phyloP scores from a whole-genome alignment of 2,113 vertebrate species.

The Hippolais icterina region DNA sequence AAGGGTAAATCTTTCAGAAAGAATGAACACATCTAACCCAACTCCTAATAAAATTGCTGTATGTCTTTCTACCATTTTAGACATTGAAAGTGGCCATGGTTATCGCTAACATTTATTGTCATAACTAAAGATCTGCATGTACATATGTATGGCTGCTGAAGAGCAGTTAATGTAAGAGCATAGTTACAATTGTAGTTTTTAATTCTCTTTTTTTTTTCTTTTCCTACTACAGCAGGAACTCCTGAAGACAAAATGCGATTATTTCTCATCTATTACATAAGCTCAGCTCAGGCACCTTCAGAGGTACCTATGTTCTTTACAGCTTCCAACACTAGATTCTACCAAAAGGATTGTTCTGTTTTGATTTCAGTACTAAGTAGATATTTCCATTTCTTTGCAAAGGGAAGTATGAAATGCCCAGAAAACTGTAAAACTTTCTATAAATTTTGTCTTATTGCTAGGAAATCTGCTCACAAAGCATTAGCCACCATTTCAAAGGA shows the following conservation, averaged over 20 bases:
- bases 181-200: background rate
- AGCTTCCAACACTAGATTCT: background rate
- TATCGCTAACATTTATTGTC: background rate
- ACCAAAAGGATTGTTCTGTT: background rate
- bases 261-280: slow-evolving; percentile 98
- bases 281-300: slow-evolving; percentile 85
- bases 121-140: background rate
- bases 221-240: slow-evolving; percentile 83
- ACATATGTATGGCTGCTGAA: background rate
- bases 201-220: background rate
- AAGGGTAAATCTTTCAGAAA: background rate
- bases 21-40: background rate
- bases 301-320: slow-evolving; percentile 83
- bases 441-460: background rate
- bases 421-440: background rate
- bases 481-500: background rate
- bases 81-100: background rate
- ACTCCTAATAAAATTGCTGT: background rate
- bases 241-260: slow-evolving; percentile 98
- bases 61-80: background rate
- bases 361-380: background rate
- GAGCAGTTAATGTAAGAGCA: background rate
- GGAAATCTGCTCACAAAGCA: background rate
- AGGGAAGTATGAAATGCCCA: background rate
- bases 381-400: background rate